Conservation (phyloP, 37 sponge, comb jelly and placozoan genomes). For the Oscarella lobularis region DNA sequence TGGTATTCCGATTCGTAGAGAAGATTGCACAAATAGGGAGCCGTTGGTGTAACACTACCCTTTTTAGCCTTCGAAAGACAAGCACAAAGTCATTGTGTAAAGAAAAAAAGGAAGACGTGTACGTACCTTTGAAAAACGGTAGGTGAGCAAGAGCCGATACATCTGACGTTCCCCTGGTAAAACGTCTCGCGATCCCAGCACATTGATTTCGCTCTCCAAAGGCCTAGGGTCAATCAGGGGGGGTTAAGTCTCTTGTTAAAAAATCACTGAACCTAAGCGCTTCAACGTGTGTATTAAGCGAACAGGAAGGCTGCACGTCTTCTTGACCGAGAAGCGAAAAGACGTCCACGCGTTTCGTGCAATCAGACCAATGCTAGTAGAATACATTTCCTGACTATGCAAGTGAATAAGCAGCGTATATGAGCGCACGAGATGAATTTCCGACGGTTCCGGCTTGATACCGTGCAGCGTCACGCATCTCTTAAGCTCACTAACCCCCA, state of each 20-base stretch:
- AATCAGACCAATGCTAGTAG: neutral
- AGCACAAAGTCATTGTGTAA: too few species aligned
- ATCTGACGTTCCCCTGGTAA: neutral
- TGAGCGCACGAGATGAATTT: slow-evolving; percentile 34
- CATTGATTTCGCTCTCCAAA: neutral
- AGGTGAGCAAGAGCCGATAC: neutral
- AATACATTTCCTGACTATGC: too few species aligned
- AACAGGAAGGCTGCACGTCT: neutral
- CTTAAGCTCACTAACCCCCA: slow-evolving; percentile 15
- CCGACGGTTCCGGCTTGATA: slow-evolving; percentile 23
- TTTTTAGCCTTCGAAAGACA: neutral
- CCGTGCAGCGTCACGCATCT: slow-evolving; percentile 41
- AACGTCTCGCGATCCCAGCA: neutral
- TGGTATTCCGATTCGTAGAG: slow-evolving; percentile 73
- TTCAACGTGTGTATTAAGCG: neutral
- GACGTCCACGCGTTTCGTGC: neutral
- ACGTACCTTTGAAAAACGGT: neutral
- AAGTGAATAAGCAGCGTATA: too few species aligned
- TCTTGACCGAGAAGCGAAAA: neutral
- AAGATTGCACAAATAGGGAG: slow-evolving; percentile 14
- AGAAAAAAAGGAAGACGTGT: too few species aligned
- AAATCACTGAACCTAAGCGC: neutral
- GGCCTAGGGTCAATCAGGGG: neutral
- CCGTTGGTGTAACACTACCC: neutral
- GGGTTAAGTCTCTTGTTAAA: too few species aligned